phyloP scores from a whole-genome alignment of 2,113 vertebrate genomes.

The Leuciscus idus region DNA sequence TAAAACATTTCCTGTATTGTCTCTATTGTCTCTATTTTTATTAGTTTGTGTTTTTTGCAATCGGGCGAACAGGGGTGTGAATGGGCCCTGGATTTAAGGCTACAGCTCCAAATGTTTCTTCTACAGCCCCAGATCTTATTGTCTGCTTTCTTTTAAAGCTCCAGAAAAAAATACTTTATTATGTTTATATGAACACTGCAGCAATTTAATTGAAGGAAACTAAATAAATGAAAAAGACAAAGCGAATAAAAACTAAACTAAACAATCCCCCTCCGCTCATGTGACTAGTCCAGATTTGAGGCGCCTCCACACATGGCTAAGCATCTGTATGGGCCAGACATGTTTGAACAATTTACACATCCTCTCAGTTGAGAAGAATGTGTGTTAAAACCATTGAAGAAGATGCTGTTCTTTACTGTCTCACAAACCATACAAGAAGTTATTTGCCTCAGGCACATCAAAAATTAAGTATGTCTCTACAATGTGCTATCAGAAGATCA shows the following conservation, averaged over 20 bases:
- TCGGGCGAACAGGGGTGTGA: background rate
- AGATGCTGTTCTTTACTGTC: background rate
- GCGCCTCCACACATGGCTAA: slow-evolving; percentile 12
- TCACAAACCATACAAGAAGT: background rate
- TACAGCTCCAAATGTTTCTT: background rate
- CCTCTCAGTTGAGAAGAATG: background rate
- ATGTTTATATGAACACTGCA: slow-evolving; percentile 7
- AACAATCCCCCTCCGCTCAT: background rate
- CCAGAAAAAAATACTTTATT: slow-evolving; percentile 5
- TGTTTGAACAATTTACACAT: slow-evolving; percentile 22
- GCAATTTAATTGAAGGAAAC: slow-evolving; percentile 26
- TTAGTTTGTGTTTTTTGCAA: background rate
- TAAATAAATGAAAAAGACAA: slow-evolving; percentile 20
- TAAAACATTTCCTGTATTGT: background rate
- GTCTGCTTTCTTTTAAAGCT: background rate
- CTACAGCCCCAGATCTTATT: background rate
- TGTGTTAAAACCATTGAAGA: background rate
- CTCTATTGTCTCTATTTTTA: background rate
- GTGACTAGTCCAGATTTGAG: slow-evolving; percentile 9
- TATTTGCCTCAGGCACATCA: background rate
- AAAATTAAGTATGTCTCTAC: background rate
- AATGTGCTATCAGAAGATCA: background rate
- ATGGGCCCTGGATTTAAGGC: background rate
- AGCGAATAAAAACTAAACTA: background rate
- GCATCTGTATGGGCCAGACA: background rate